These are phyloP conservation scores for Acanthoscelides obtectus DNA, from an alignment of 2,888 invertebrate species.

Conservation along the genomic window DNA sequence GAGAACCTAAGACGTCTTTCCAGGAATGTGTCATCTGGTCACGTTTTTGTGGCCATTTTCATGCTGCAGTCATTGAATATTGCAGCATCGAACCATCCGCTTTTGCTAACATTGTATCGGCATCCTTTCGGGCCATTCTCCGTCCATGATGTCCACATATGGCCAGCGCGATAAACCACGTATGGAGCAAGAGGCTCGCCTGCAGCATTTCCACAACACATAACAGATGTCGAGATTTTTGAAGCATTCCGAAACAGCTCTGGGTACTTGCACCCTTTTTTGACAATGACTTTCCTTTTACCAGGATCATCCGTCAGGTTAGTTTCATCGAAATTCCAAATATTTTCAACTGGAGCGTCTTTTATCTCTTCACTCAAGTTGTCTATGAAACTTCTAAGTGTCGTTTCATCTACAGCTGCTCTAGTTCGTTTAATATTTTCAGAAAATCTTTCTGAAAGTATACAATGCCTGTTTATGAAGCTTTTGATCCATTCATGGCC, in stretches of 20 bases:
- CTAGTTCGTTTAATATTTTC: conserved; percentile 15
- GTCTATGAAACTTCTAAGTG: conserved; percentile 14
- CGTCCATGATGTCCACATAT: conserved; percentile 23
- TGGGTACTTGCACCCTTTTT: conserved; percentile 26
- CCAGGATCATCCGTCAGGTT: conserved; percentile 30
- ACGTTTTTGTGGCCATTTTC: conserved; percentile 9
- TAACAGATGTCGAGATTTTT: conserved; percentile 32
- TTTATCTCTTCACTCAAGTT: conserved; percentile 13
- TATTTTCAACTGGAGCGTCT: conserved; percentile 23
- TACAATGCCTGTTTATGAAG: conserved; percentile 10
- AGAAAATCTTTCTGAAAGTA: conserved; percentile 9
- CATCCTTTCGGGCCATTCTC: conserved; percentile 16
- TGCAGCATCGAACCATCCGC: conserved; percentile 24
- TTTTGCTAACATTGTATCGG: conserved; percentile 5
- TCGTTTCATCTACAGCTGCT: conserved; percentile 13
- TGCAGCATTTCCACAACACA: conserved; percentile 18
- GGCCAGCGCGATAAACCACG: conserved; percentile 14
- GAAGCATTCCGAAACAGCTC: conserved; percentile 31
- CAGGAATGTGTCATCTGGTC: conserved; percentile 6
- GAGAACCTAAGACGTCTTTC: conserved; percentile 6
- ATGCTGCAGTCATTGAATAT: conserved; percentile 18
- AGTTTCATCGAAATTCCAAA: conserved; percentile 34
- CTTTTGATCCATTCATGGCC: conserved; percentile 13
- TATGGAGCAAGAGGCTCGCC: conserved; percentile 20
- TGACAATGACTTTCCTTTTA: conserved; percentile 22